phyloP scores from a whole-genome alignment of 2,888 invertebrate species.

The Parnassius smintheus region DNA sequence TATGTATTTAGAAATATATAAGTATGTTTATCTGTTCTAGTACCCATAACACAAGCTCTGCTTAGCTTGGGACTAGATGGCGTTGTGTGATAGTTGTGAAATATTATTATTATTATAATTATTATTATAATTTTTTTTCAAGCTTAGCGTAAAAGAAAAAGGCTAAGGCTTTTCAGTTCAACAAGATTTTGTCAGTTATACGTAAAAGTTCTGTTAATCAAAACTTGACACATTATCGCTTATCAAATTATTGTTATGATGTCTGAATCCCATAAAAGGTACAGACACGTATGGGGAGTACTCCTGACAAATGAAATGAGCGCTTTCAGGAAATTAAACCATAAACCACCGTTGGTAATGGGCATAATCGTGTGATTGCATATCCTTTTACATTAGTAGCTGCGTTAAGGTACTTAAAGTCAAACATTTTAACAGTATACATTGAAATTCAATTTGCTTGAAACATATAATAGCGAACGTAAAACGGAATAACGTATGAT shows the following conservation, averaged over 20 bases:
- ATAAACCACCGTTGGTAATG: slow-evolving; percentile 61
- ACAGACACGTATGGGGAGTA: slow-evolving; percentile 49
- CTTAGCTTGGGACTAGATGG: too few relatives aligned
- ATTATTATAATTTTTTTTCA: too few relatives aligned
- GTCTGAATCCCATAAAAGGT: slow-evolving; percentile 52
- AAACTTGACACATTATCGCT: slow-evolving; percentile 50
- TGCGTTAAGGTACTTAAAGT: slow-evolving; percentile 19
- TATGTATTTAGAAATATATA: too few relatives aligned
- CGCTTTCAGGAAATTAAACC: slow-evolving; percentile 76
- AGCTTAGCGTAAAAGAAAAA: too few relatives aligned
- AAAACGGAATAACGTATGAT: slow-evolving; percentile 2
- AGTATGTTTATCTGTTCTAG: too few relatives aligned
- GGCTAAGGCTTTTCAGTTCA: too few relatives aligned
- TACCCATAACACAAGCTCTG: too few relatives aligned
- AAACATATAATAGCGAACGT: slow-evolving; percentile 14
- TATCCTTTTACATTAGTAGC: slow-evolving; percentile 41
- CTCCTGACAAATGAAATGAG: slow-evolving; percentile 56
- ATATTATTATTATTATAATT: too few relatives aligned
- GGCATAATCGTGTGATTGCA: slow-evolving; percentile 52
- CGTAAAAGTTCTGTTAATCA: slow-evolving; percentile 38
- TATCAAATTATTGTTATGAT: slow-evolving; percentile 56
- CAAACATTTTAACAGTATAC: slow-evolving; percentile 17
- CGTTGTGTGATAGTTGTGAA: too few relatives aligned
- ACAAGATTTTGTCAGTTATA: background rate
- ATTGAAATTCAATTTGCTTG: slow-evolving; percentile 26